Evolutionary conservation across 2,113 vertebrate genomes (phyloP).

Genomic region (Saguinus imperator): DNA sequence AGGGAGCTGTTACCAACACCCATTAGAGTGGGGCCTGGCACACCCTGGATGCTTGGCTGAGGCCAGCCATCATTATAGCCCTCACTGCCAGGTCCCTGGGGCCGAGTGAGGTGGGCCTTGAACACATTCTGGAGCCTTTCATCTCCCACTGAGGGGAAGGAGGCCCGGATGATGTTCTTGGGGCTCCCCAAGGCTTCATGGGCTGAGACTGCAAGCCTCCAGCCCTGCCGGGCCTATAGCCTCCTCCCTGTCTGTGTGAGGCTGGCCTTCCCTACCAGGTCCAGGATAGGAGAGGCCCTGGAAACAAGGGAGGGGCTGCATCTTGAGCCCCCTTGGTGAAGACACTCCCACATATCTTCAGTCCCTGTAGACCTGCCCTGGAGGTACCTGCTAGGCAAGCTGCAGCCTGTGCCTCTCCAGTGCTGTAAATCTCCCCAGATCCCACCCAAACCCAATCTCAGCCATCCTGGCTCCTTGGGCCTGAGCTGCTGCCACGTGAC

Average conservation of each 20-base stretch:
- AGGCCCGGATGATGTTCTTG: neutral
- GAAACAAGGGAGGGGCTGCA: neutral
- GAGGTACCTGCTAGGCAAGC: conserved; percentile 63
- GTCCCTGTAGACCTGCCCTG: neutral
- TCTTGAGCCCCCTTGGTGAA: neutral
- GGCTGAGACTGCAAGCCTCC: neutral
- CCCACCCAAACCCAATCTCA: conserved; percentile 59
- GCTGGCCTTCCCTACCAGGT: neutral
- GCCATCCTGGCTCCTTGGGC: conserved; percentile 56
- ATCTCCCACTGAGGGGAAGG: conserved; percentile 16
- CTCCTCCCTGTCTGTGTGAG: neutral
- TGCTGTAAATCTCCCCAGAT: conserved; percentile 51
- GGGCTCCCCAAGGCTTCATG: neutral
- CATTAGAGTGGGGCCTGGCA: neutral
- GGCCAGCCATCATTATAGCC: neutral
- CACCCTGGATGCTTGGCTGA: neutral
- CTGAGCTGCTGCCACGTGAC: neutral
- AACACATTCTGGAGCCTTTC: conserved; percentile 9
- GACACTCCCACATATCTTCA: conserved; percentile 29
- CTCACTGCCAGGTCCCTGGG: neutral
- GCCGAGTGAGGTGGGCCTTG: conserved; percentile 46
- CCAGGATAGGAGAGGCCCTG: neutral
- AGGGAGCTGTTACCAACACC: neutral
- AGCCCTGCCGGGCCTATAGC: neutral
- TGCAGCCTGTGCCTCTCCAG: conserved; percentile 57